Evolutionary conservation across 2,113 vertebrate species (phyloP).

Genomic region (cattle (Bos taurus)): ARS-UCD2.0 NC_037335.1:67696001-67696500

Average conservation of each 20-base stretch:
- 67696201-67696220: no score
- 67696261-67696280: not conserved
- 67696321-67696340: not conserved
- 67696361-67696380: not conserved
- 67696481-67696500: not conserved
- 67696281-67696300: not conserved
- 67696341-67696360: not conserved
- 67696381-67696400: not conserved
- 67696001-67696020: no score
- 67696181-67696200: no score
- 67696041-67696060: no score
- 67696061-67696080: no score
- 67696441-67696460: not conserved
- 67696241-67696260: not conserved
- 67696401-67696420: not conserved
- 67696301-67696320: not conserved
- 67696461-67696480: not conserved
- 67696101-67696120: no score
- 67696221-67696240: not conserved
- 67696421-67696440: not conserved
- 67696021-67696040: no score
- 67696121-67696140: no score
- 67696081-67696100: no score
- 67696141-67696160: no score
- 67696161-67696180: no score